Evolutionary conservation across 2,797 vertebrate genomes (phyloP), one percentile per base, ranked within the genome.

Genomic region (Remorina albescens): DNA sequence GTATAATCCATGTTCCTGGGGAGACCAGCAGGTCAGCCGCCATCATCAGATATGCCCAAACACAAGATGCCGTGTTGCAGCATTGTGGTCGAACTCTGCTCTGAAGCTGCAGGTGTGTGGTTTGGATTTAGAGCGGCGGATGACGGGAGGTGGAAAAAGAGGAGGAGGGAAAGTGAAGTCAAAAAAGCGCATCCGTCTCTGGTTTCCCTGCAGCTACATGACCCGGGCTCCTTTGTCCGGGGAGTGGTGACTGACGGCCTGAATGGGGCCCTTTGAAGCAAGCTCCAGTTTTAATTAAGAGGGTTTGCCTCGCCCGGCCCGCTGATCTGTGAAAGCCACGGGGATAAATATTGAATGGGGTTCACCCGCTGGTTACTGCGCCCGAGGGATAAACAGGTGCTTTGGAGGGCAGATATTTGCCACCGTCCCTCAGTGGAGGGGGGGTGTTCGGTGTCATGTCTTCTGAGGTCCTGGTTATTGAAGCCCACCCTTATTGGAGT

Each of bases 321-420:
- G 96, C 96, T 98, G 97, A 98, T 97, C 98, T 98, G 96, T 98
- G 96, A 98, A 98, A 98, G 97, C 96, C 97, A 91, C 64, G 86
- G 96, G 96, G 97, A 99, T 99, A 98, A 99, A 99, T 99, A 99
- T 98, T 99, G 97, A 98, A 99, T 97, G 55, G 96, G 95, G 97
- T 99, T 99, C 97, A 99, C 96, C 96, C 94, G 95, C 96, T 98
- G 97, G 97, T 98, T 96, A 98, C 96, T 95, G 96, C 64, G 94
- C 91, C 91, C 80, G 62, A 83, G 94, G 95, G 95, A 98, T 97
- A 96, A 97, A 97, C 97, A 97, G 96, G 95, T 97, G 97, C 97
- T 97, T 97, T 96, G 92, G 95, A 86, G 91, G 90, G 87, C 90
- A 90, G 91, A 81, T 92, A 88, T 85, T 83, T 86, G 79, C 81